Conservation (phyloP, 1,140 invertebrate species). For the Heliconius hewitsoni region DNA sequence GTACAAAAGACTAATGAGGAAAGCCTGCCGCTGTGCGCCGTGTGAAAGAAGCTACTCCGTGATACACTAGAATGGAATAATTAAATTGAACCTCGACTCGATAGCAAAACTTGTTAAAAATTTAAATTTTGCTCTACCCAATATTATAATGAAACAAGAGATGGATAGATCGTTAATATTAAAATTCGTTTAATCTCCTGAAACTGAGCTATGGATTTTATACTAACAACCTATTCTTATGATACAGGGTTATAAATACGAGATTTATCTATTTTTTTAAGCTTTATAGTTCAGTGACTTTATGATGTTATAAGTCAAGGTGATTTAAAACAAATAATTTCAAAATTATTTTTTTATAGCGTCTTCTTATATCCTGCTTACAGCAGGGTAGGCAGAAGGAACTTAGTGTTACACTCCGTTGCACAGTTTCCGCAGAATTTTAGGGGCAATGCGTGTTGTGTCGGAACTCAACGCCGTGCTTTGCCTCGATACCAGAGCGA, state of each 20-base stretch:
- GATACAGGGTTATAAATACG: neutral
- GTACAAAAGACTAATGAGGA: conserved; percentile 7
- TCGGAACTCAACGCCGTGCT: too few species aligned
- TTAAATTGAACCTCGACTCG: conserved; percentile 5
- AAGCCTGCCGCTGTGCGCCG: neutral
- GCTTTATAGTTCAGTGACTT: too few species aligned
- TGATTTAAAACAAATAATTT: too few species aligned
- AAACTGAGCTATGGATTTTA: neutral
- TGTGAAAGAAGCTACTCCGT: neutral
- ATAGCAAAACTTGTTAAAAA: conserved; percentile 3
- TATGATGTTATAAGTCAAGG: too few species aligned
- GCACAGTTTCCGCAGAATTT: too few species aligned
- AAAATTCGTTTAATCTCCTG: neutral
- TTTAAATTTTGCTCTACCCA: neutral
- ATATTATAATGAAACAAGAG: neutral
- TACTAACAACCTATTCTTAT: neutral
- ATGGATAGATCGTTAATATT: neutral
- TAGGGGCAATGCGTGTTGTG: too few species aligned
- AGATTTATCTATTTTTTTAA: neutral
- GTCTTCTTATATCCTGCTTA: too few species aligned
- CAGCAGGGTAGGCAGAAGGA: too few species aligned
- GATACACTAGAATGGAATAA: conserved; percentile 7
- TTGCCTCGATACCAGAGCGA: too few species aligned
- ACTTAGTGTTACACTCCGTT: too few species aligned
- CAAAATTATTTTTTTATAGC: too few species aligned